These are phyloP conservation scores for Aspidapion aeneum DNA, from an alignment of 2,888 invertebrate species.

Conservation along the genomic window DNA sequence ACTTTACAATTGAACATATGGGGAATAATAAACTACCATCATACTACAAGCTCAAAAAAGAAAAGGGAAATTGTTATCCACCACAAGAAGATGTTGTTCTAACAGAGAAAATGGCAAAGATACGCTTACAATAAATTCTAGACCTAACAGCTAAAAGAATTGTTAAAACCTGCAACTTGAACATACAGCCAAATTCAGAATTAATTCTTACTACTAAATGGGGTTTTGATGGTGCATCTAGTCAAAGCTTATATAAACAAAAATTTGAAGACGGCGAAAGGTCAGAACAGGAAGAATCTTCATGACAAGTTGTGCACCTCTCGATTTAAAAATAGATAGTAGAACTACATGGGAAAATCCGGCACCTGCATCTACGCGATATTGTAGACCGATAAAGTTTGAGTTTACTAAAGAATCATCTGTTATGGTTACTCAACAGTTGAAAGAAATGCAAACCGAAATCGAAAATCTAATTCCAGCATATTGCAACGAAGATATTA, in stretches of 20 bases:
- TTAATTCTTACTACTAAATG: conserved; percentile 25
- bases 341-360: conserved; percentile 15
- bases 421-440: no score
- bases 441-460: neutral
- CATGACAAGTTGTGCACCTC: neutral
- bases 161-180: neutral
- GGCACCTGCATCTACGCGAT: neutral
- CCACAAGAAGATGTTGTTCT: neutral
- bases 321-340: conserved; percentile 21
- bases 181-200: no score
- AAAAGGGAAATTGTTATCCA: neutral
- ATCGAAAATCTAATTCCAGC: neutral
- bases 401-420: conserved; percentile 1
- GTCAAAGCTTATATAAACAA: conserved; percentile 1
- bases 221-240: conserved; percentile 6
- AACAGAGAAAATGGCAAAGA: neutral
- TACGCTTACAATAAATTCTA: neutral
- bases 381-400: conserved; percentile 6
- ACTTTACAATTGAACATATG: neutral
- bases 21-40: neutral
- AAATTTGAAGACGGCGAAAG: neutral
- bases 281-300: conserved; percentile 3
- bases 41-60: neutral
- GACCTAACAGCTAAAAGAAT: conserved; percentile 1
- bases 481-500: neutral